phyloP scores from a whole-genome alignment of 2,113 vertebrate species.

The Cyprinus carpio region DNA sequence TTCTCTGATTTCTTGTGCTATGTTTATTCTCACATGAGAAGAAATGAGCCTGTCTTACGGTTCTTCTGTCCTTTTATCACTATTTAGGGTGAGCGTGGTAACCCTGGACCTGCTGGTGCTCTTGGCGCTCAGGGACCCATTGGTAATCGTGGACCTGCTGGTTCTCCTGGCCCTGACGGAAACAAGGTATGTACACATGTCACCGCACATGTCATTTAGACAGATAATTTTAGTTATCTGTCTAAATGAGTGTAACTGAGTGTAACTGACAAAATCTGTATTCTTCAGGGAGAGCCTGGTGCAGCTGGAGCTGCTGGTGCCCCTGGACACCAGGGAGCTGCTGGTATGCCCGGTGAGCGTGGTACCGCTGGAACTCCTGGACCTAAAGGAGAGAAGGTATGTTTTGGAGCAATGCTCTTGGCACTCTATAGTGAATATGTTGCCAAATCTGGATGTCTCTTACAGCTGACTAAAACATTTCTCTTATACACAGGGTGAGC shows the following conservation, averaged over 20 bases:
- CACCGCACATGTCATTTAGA: not conserved
- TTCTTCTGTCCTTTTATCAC: constrained; percentile 18
- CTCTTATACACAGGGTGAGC: constrained; percentile 79
- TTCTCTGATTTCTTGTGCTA: not conserved
- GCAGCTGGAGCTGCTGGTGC: constrained; percentile 78
- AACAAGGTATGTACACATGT: constrained; percentile 82
- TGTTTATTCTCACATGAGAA: not conserved
- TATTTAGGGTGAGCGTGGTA: constrained; percentile 89
- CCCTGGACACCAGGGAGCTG: constrained; percentile 83
- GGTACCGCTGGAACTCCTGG: constrained; percentile 86
- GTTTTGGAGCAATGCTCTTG: not conserved
- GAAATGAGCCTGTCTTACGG: not conserved
- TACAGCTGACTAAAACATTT: not conserved
- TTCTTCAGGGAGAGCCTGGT: constrained; percentile 89
- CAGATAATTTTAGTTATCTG: not conserved
- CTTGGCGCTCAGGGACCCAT: constrained; percentile 81
- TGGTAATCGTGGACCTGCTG: constrained; percentile 88
- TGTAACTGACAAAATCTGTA: constrained; percentile 7
- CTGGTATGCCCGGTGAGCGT: constrained; percentile 94
- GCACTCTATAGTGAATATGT: not conserved
- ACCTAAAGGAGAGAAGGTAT: constrained; percentile 95
- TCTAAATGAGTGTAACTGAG: too few species aligned
- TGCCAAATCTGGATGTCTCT: not conserved
- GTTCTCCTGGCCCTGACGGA: constrained; percentile 90
- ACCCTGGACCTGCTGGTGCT: constrained; percentile 85